phyloP scores from a whole-genome alignment of 2,797 vertebrate genomes.

The Hapalemur alaotrensis region DNA sequence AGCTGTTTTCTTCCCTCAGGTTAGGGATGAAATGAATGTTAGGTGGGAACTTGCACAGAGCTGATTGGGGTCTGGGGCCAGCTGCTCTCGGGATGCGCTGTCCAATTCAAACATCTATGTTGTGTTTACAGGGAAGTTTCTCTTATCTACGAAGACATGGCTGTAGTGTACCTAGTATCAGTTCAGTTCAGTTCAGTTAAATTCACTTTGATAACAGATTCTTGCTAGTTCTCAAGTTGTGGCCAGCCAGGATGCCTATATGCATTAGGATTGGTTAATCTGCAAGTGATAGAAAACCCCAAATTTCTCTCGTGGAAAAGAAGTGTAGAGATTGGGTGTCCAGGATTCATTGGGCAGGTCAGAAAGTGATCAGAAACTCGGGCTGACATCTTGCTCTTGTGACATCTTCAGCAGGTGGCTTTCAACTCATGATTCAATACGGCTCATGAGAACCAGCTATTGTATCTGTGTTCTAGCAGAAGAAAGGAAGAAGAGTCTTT shows the following conservation, averaged over 20 bases:
- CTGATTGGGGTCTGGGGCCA: neutral
- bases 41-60: neutral
- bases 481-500: neutral
- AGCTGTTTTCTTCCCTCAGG: neutral
- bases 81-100: neutral
- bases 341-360: neutral
- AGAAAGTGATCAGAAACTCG: neutral
- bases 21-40: neutral
- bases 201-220: neutral
- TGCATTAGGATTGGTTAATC: neutral
- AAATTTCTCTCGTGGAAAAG: neutral
- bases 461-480: neutral
- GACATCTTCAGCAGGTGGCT: neutral
- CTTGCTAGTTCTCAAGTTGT: neutral
- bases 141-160: neutral
- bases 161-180: neutral
- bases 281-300: neutral
- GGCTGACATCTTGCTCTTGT: neutral
- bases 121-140: slow-evolving; percentile 15
- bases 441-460: neutral
- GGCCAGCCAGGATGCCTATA: neutral
- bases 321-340: neutral
- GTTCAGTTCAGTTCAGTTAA: neutral
- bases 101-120: neutral
- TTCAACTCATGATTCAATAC: neutral